Conservation (phyloP, 2,113 vertebrate species). For the Petrocephalus microphthalmus region DNA sequence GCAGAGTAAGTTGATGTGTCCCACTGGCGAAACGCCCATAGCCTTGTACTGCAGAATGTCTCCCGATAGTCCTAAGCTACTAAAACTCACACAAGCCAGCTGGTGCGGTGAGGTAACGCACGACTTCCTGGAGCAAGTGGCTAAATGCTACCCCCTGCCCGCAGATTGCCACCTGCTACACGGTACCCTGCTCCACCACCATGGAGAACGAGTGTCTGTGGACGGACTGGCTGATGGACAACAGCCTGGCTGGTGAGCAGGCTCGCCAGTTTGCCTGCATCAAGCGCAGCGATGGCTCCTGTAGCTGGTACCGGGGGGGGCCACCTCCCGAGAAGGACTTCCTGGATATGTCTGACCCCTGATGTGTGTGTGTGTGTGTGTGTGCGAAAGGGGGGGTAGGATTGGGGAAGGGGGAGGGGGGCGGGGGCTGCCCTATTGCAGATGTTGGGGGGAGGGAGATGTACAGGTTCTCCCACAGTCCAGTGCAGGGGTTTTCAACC, state of each 20-base stretch:
- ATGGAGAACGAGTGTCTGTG: constrained; percentile 79
- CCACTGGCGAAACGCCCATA: neutral
- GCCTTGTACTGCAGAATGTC: neutral
- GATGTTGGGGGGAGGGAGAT: neutral
- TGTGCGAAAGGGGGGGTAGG: neutral
- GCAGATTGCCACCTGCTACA: constrained; percentile 82
- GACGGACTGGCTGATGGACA: constrained; percentile 80
- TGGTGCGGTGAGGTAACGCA: neutral
- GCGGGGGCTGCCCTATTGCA: neutral
- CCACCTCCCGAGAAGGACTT: constrained; percentile 74
- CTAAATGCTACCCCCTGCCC: neutral
- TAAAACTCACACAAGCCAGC: neutral
- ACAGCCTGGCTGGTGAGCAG: constrained; percentile 71
- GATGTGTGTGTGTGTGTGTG: constrained; percentile 37
- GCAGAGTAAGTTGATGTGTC: constrained; percentile 70
- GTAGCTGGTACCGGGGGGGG: constrained; percentile 77
- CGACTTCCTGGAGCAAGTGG: neutral
- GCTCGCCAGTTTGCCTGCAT: constrained; percentile 79
- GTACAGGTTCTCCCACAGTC: neutral
- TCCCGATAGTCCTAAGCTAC: neutral
- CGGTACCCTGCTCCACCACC: constrained; percentile 64
- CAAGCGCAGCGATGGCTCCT: constrained; percentile 70
- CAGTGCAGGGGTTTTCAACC: neutral
- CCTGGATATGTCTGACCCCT: constrained; percentile 76
- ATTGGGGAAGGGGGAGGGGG: neutral